Percentiles rank a stretch among this genome's conserved stretches.
Conservation (phyloP, 2,797 vertebrate genomes). For the Cirrhinus molitorella region DNA sequence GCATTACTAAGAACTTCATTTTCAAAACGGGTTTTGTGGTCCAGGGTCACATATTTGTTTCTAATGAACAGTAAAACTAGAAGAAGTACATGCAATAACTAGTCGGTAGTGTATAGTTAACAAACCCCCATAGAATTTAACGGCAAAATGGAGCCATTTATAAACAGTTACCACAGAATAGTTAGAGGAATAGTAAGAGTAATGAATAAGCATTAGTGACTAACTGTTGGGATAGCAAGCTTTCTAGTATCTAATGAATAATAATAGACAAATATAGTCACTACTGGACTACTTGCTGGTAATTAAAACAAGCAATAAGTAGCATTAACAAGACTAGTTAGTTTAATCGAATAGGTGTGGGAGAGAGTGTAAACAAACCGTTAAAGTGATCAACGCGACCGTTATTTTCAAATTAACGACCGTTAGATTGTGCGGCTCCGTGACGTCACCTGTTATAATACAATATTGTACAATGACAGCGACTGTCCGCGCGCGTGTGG, state of each 20-base stretch:
- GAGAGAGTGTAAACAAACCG: slow-evolving; percentile 12
- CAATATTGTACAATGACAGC: slow-evolving; percentile 13
- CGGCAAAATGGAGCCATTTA: neutral
- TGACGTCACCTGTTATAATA: slow-evolving; percentile 32
- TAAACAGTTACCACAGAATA: neutral
- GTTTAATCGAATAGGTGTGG: neutral
- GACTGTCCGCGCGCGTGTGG: neutral
- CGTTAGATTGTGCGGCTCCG: slow-evolving; percentile 12
- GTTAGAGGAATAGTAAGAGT: neutral
- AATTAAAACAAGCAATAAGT: neutral
- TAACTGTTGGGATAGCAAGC: neutral
- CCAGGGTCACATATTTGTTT: too few species aligned
- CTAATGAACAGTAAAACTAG: neutral
- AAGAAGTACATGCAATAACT: neutral
- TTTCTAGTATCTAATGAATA: neutral
- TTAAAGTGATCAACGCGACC: slow-evolving; percentile 11
- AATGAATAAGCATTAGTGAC: neutral
- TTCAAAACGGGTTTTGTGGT: too few species aligned
- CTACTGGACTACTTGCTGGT: neutral
- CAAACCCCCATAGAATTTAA: neutral
- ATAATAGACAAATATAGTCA: neutral
- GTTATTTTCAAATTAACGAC: slow-evolving; percentile 17
- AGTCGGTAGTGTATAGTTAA: neutral
- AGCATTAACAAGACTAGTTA: neutral
- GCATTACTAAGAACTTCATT: too few species aligned